Evolutionary conservation across 1,140 invertebrate species (phyloP), one percentile per base, ranked within the genome.

Genomic region (Drosophila seguyi): DNA sequence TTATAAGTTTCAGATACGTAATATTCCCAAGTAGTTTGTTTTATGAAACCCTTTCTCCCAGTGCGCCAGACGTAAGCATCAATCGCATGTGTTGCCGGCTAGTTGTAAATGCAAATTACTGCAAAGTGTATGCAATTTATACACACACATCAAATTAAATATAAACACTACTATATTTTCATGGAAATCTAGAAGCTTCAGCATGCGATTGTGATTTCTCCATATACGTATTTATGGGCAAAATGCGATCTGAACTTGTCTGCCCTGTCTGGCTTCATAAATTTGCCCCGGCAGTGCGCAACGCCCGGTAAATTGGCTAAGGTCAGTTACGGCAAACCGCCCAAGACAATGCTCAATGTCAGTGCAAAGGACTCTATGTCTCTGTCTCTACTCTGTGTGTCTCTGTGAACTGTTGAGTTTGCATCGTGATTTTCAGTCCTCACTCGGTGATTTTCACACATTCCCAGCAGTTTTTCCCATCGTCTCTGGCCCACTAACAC

Each of bases 101-200:
- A 45, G 58, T 66, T 38, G 29, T 39, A 55, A 75, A 76, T 83
- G 81, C 67, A 84, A 84, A 84, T 79, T 55, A 76, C 72, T 75
- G 76, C 81, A 73, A 80, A 84, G 41, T 80, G 73, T 65, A 67
- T 77, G 66, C 83, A 76, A 80, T 80, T 85, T 69, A 61, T 58
- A 66, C 42, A 48, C 59, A 66, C 50, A 68, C 58, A 84, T 80
- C 85, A 76, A 62, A 77, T 57, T 36, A 68, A 73, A 73, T 80
- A 72, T 72, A 71, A 72, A 71, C 52, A 71, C 34, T 31, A 18
- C 27, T 56, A 22, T 58, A 71, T 71, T 48, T 25, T 34, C 45
- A 72, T 67, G 31, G 66, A 72, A 79, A 72, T 72, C 75, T 56
- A 63, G 39, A 78, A 78, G 47, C 42, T 59, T 66, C 31, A 55